Conservation (phyloP, 2,113 vertebrate species). For the Menura novaehollandiae region DNA sequence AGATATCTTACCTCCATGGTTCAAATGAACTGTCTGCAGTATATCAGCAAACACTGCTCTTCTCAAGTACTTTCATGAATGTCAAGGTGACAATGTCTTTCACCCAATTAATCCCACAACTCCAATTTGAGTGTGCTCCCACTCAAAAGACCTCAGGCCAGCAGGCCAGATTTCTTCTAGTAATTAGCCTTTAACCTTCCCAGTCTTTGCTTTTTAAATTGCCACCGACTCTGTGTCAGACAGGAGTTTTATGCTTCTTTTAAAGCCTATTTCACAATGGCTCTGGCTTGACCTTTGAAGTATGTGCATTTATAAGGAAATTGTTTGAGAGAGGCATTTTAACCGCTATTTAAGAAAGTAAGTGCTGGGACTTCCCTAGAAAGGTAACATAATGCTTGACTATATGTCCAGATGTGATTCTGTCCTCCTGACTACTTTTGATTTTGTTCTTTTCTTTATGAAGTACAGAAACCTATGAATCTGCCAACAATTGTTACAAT, state of each 20-base stretch:
- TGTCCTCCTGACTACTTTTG: neutral
- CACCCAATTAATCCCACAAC: constrained; percentile 51
- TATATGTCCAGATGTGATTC: neutral
- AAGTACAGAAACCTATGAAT: neutral
- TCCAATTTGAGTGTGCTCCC: constrained; percentile 16
- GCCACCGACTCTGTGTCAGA: neutral
- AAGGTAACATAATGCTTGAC: neutral
- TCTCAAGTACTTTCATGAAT: constrained; percentile 36
- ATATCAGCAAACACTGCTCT: constrained; percentile 21
- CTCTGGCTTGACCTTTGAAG: constrained; percentile 15
- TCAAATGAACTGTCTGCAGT: neutral
- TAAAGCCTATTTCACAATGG: constrained; percentile 23
- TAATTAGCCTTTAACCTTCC: constrained; percentile 52
- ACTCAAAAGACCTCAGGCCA: constrained; percentile 2
- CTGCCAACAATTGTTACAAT: neutral
- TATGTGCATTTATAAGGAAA: constrained; percentile 34
- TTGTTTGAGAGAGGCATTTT: neutral
- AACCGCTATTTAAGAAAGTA: neutral
- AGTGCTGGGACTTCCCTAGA: neutral
- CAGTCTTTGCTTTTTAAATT: constrained; percentile 31
- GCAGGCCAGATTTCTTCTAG: constrained; percentile 26
- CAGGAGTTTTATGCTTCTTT: constrained; percentile 44
- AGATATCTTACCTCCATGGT: neutral
- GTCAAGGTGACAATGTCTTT: constrained; percentile 46
- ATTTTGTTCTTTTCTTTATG: neutral